Conservation (phyloP, 2,888 invertebrate species). For the Julus scanicus region DNA sequence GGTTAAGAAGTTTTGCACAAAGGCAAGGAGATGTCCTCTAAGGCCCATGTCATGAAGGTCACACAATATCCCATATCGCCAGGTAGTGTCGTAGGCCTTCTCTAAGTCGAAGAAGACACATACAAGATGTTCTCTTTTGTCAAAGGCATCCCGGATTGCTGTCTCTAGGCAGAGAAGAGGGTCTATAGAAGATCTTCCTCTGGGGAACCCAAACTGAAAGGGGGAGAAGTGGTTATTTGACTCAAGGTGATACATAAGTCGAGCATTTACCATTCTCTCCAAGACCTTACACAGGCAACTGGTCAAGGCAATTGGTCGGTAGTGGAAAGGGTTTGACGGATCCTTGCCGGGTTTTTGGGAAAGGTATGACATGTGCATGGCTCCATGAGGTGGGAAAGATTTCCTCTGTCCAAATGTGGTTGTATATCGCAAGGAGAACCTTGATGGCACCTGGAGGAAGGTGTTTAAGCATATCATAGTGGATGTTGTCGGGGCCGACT, state of each 20-base stretch:
- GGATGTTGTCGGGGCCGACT: not conserved
- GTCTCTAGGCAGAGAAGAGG: not conserved
- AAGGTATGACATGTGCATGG: not conserved
- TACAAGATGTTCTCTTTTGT: not conserved
- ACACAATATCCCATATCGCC: slow-evolving; percentile 40
- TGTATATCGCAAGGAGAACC: not conserved
- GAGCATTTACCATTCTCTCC: not conserved
- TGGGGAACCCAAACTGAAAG: not conserved
- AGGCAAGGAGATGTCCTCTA: not conserved
- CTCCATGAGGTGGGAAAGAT: not conserved
- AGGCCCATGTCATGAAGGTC: not conserved
- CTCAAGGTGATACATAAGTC: not conserved
- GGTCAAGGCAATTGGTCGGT: not conserved
- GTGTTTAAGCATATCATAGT: not conserved
- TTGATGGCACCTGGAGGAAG: not conserved
- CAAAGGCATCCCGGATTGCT: not conserved
- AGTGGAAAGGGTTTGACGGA: not conserved
- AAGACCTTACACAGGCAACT: not conserved
- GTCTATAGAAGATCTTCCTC: not conserved
- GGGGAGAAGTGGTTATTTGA: not conserved
- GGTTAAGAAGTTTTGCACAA: not conserved
- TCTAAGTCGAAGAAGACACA: slow-evolving; percentile 44
- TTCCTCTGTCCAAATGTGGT: not conserved
- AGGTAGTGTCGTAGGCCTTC: slow-evolving; percentile 53
- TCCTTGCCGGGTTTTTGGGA: not conserved